phyloP scores from a whole-genome alignment of 2,888 invertebrate species.

The Troides helena region DNA sequence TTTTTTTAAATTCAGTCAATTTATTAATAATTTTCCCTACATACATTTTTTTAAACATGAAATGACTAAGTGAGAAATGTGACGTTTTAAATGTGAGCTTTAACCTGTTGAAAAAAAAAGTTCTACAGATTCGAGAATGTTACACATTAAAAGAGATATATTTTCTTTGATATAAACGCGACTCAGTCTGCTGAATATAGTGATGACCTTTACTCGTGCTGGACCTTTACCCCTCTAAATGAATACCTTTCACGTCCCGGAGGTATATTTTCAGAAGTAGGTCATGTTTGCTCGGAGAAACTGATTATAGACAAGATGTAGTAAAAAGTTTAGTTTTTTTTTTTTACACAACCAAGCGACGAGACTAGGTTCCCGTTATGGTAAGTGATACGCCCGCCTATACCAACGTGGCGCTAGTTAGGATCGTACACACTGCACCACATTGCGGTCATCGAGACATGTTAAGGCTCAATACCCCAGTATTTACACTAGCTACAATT shows the following conservation, averaged over 20 bases:
- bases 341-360: not conserved
- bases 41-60: not conserved
- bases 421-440: too few relatives aligned
- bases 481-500: too few relatives aligned
- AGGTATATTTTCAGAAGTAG: slow-evolving; percentile 20
- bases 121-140: not conserved
- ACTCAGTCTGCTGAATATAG: slow-evolving; percentile 15
- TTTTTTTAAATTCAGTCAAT: too few relatives aligned
- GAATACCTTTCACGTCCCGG: slow-evolving; percentile 20
- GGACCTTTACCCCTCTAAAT: slow-evolving; percentile 24
- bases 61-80: not conserved
- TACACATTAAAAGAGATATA: not conserved
- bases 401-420: too few relatives aligned
- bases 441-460: too few relatives aligned
- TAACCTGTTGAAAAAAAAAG: not conserved
- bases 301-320: not conserved
- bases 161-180: not conserved
- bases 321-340: not conserved
- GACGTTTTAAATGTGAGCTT: not conserved
- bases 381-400: too few relatives aligned
- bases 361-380: too few relatives aligned
- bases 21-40: not conserved
- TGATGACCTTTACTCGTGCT: slow-evolving; percentile 21
- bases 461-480: too few relatives aligned
- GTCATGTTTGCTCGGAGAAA: slow-evolving; percentile 10